phyloP scores from a whole-genome alignment of 1,140 invertebrate species.

The Ooceraea biroi region DNA sequence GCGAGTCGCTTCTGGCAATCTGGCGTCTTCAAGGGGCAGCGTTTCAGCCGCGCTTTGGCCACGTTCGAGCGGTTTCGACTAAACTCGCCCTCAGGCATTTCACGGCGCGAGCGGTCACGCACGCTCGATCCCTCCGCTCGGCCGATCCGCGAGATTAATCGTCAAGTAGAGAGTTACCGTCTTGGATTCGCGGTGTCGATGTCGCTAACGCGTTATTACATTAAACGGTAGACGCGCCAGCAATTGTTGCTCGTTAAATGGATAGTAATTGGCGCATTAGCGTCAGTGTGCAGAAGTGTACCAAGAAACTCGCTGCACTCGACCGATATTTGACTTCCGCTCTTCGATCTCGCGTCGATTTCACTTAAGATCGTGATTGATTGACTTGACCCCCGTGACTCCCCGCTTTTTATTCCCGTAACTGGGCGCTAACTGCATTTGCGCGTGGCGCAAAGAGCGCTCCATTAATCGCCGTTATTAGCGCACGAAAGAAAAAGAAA shows the following conservation, averaged over 20 bases:
- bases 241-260: too few species aligned
- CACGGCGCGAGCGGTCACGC: slow-evolving; percentile 58
- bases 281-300: not conserved
- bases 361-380: not conserved
- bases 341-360: not conserved
- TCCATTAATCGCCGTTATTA: slow-evolving; percentile 4
- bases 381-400: not conserved
- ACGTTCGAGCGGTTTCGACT: too few species aligned
- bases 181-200: too few species aligned
- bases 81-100: slow-evolving; percentile 25
- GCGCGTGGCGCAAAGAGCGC: not conserved
- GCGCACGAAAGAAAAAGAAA: not conserved
- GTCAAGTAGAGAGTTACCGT: too few species aligned
- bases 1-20: slow-evolving; percentile 51
- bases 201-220: too few species aligned
- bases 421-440: not conserved
- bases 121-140: slow-evolving; percentile 5
- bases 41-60: slow-evolving; percentile 23
- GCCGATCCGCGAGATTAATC: slow-evolving; percentile 1
- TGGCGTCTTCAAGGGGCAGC: slow-evolving; percentile 61
- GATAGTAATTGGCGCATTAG: too few species aligned
- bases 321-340: not conserved
- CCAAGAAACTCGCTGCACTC: not conserved
- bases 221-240: too few species aligned
- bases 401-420: not conserved